Base-by-base conservation (phyloP, 2,888 invertebrate species). In the Amphiduros pacificus region DNA sequence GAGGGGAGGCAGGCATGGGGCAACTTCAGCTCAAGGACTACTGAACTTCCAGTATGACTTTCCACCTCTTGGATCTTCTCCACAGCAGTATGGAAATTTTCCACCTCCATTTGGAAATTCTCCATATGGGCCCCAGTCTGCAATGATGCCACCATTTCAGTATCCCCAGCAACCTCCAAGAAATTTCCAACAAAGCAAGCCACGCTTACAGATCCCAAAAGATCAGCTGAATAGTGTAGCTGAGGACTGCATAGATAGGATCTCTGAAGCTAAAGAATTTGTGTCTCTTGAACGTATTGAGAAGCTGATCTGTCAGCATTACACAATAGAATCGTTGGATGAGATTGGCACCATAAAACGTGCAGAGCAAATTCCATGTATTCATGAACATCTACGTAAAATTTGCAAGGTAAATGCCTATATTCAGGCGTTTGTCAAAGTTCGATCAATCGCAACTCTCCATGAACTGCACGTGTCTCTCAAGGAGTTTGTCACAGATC, bases 361-460 rank as follows among this genome's bases (percentile, higher is more conserved):
- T 20, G 20, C 53, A 5, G 60, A 60, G 17, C 51, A 63, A 22
- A 62, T 60, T 20, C 50, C 53, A 2, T 70, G 71, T 55, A 67
- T 77, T n/a, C 68, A 71, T 54, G 74, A 78, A 28, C 72, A 74
- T 20, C 66, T 68, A 28, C 69, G 77, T 2, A 36, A 68, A 28
- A 55, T 74, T 6, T 62, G 68, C 29, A 71, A 70, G 52, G 73
- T 73, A 26, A 78, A 77, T 68, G 72, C 74, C 1, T 77, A 75
- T 56, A 68, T 79, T n/a, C 70, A 78, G 49, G 75, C 71, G 2
- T 79, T 76, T 70, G 66, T 76, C n/a, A 71, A 71, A 55, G 66
- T 71, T 14, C 66, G 77, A 4, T 71, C 76, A 0, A 67, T 78
- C 24, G 77, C 77, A 55, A 76, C 79, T 0, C 60, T 79, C 44